These are phyloP conservation scores for Rhabdornis inornatus DNA, from an alignment of 2,113 vertebrate genomes.

Conservation along the genomic window DNA sequence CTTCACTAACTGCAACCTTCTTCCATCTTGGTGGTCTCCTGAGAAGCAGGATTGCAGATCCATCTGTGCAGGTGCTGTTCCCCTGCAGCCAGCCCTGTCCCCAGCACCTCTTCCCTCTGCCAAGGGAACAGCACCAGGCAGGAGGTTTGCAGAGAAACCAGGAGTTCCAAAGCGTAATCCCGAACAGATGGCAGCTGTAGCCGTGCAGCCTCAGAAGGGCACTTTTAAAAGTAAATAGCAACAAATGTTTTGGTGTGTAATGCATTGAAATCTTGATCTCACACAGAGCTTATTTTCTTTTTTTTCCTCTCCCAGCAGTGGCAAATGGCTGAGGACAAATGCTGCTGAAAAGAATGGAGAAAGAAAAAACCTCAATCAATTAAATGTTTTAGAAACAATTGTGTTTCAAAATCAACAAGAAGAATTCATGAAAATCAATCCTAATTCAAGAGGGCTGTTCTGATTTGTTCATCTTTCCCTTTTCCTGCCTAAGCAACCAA, in stretches of 20 bases:
- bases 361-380: background rate
- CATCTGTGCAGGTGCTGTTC: background rate
- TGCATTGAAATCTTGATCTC: slow-evolving; percentile 61
- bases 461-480: slow-evolving; percentile 33
- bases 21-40: background rate
- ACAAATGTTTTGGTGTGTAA: slow-evolving; percentile 69
- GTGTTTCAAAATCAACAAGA: slow-evolving; percentile 50
- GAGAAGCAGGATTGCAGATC: background rate
- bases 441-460: slow-evolving; percentile 38
- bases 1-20: background rate
- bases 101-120: background rate
- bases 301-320: slow-evolving; percentile 4
- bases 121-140: fast-evolving
- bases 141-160: slow-evolving; percentile 31
- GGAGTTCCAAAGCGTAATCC: slow-evolving; percentile 54
- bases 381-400: slow-evolving; percentile 55
- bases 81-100: background rate
- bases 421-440: slow-evolving; percentile 43
- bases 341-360: background rate
- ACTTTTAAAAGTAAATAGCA: slow-evolving; percentile 72
- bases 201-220: slow-evolving; percentile 46
- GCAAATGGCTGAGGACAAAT: slow-evolving; percentile 55
- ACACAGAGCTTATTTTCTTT: slow-evolving; percentile 32
- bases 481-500: slow-evolving; percentile 30
- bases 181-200: slow-evolving; percentile 67